Base-by-base conservation (phyloP, 2,113 vertebrate species). In the Drymodes brunneopygia region DNA sequence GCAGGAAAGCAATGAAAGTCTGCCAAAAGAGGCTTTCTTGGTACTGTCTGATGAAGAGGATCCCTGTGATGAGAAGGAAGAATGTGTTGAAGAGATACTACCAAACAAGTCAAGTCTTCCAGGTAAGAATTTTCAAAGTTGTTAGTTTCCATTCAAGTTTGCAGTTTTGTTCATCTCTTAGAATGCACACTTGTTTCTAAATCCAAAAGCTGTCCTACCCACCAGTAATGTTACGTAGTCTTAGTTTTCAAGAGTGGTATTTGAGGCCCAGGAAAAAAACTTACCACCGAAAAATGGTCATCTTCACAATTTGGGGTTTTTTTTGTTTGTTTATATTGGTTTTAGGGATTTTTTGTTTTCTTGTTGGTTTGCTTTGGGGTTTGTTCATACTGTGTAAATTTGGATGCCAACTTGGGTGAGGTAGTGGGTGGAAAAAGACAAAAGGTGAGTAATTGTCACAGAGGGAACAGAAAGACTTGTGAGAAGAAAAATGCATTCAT, bases 21-120 rank as follows among this genome's bases (percentile, higher is more conserved):
- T 98, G 61, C 98, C 98, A 36, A 98, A 98, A 94, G 98, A 98
- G 94, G 98, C 98, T 53, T 99, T 98, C 95, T 96, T 99, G 74
- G 98, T 98, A 13, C 95, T 98, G 35, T 98, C 98, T 81, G 98
- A 99, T 97, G 98, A 98, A 97, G 98, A 98, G 35, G 98, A 98
- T 69, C 93, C 97, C 51, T 96, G 97, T 56, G 97, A 97, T 87
- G 98, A 98, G 85, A 98, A 97, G 77, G 97, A 98, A 38, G 38
- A 38, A 65, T 15, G 1, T 48, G 31, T 53, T 80, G 96, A 97
- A 95, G 88, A 36, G 53, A 15, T 80, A 44, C n/a, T 91, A 65
- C 67, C 97, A 45, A 96, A 88, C 64, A 92, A 97, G 54, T 51
- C 87, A 44, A 82, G 60, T 95, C 85, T 93, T 96, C 79, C 97